Base-by-base conservation (phyloP, 2,888 invertebrate species). In the Brassicogethes aeneus region DNA sequence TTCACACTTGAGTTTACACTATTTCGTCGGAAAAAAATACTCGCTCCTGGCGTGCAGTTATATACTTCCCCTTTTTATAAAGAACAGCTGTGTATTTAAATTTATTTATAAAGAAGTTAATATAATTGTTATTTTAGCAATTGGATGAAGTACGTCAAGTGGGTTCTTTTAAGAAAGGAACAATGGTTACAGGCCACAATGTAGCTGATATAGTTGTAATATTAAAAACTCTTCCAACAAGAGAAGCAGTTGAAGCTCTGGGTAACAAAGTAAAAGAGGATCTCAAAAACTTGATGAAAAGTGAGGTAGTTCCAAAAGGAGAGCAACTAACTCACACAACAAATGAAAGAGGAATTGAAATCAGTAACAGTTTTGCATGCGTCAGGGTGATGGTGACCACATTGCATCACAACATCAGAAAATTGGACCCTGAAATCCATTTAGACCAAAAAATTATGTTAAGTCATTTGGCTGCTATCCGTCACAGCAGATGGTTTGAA, bases 401-500 rank as follows among this genome's bases (percentile, higher is more conserved):
- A 0, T 76, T 96, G 48, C 92, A 92, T 45, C 91, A 90, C 62
- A 96, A 97, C 68, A 74, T 95, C 47, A 79, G 91, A 41, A 95
- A 95, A 63, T 68, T 97, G 39, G 96, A 97, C 62, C 83, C 94
- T 0, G 93, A 92, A 64, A 82, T 82, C 1, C 83, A 83, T 55
- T 58, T 83, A 45, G 82, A 83, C 36, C 77, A 79, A 47, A 83
- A 83, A 62, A 75, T 86, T 32, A 82, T 94, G 71, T 84, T 86
- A 67, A 82, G 88, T 40, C 94, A 96, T 65, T 71, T 95, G 58
- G 90, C 93, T 0, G 92, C 95, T 0, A 93, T 97, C 46, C 77
- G 95, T 16, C 97, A 97, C 68, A 89, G 92, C 43, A 80, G 94
- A 16, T 99, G 97, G 97, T 96, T 96, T 65, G 96, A 96, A 62